phyloP scores from a whole-genome alignment of 2,888 invertebrate genomes.

The Thumatha senex region DNA sequence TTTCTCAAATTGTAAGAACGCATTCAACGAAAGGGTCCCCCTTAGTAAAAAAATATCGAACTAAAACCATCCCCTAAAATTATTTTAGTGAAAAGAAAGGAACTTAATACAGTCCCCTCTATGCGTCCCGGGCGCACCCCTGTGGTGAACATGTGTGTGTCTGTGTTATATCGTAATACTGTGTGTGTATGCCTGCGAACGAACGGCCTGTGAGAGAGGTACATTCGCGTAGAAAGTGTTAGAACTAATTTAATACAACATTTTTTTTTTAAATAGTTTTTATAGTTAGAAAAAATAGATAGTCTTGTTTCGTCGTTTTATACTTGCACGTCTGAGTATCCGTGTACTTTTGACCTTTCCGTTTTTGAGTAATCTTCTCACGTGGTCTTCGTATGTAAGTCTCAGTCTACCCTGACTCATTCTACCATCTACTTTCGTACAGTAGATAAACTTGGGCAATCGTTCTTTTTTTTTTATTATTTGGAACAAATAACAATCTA shows the following conservation, averaged over 20 bases:
- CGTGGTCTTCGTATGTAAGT: too few relatives aligned
- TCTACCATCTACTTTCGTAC: too few relatives aligned
- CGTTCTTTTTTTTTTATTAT: too few relatives aligned
- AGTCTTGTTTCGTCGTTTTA: too few relatives aligned
- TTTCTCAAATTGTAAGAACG: constrained; percentile 73
- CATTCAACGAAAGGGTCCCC: constrained; percentile 63
- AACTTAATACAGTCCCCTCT: constrained; percentile 83
- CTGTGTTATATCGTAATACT: constrained; percentile 31
- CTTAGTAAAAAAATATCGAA: constrained; percentile 78
- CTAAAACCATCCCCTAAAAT: constrained; percentile 83
- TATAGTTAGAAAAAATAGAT: too few relatives aligned
- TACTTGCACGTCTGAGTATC: too few relatives aligned
- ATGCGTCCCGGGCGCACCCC: constrained; percentile 75
- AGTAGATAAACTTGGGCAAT: neutral
- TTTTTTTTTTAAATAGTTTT: too few relatives aligned
- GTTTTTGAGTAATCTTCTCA: too few relatives aligned
- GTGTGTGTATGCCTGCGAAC: constrained; percentile 63
- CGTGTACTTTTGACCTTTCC: too few relatives aligned
- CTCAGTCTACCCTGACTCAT: too few relatives aligned
- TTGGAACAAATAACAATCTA: too few relatives aligned
- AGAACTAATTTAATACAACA: neutral
- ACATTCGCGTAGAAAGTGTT: constrained; percentile 48
- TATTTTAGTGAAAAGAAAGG: constrained; percentile 84
- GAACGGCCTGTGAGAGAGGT: constrained; percentile 60
- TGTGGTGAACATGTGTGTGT: constrained; percentile 45